Evolutionary conservation across 2,113 vertebrate species (phyloP).

Genomic region (Panthera uncia): DNA sequence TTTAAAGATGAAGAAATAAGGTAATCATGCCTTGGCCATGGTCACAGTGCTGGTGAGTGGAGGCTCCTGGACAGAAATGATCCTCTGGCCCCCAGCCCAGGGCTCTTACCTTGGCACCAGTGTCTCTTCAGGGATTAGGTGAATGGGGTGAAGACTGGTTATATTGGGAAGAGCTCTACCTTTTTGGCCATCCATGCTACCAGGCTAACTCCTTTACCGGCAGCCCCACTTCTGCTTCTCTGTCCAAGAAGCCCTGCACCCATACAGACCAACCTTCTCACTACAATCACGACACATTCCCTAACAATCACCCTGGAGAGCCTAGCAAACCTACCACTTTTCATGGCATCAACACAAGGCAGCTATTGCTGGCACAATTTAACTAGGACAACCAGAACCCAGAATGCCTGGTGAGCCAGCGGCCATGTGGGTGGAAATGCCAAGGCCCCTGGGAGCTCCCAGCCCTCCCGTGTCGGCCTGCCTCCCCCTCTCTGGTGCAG

Average conservation of each 20-base stretch:
- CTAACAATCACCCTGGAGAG: background rate
- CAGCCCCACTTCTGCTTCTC: background rate
- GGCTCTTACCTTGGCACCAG: background rate
- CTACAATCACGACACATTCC: background rate
- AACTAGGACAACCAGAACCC: background rate
- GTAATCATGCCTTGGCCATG: background rate
- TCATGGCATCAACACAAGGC: background rate
- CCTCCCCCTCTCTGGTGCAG: background rate
- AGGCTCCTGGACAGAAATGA: background rate
- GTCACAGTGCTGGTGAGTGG: background rate
- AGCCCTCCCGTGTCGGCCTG: accelerated
- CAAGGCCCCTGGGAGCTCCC: background rate
- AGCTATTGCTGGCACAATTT: background rate
- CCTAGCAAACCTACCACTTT: background rate
- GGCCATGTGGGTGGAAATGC: background rate
- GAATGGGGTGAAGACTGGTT: background rate
- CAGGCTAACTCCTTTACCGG: background rate
- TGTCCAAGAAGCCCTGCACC: background rate
- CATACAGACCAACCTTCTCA: background rate
- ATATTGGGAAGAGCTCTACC: background rate
- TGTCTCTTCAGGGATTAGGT: background rate
- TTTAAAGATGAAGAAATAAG: background rate
- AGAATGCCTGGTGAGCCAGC: background rate
- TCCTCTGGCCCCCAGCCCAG: background rate
- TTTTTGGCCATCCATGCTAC: background rate